phyloP scores from a whole-genome alignment of 2,888 invertebrate genomes.

The Ormyrus nitidulus region DNA sequence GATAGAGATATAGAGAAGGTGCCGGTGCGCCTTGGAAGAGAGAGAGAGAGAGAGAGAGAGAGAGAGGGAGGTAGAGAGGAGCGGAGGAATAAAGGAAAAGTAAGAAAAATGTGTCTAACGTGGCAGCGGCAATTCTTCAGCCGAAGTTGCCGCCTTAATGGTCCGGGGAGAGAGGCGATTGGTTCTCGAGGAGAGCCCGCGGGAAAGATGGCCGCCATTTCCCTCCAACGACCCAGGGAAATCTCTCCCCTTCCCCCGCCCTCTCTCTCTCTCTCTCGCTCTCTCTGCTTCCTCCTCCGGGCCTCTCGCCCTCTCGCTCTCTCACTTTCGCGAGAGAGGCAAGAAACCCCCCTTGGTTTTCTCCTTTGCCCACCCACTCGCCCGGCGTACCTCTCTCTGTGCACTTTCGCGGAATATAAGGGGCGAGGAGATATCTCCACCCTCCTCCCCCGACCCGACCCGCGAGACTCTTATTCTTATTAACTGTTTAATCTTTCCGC shows the following conservation, averaged over 20 bases:
- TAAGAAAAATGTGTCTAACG: slow-evolving; percentile 76
- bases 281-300: not conserved
- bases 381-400: slow-evolving; percentile 37
- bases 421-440: slow-evolving; percentile 51
- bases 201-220: slow-evolving; percentile 76
- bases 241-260: slow-evolving; percentile 65
- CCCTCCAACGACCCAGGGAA: slow-evolving; percentile 75
- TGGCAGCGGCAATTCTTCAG: slow-evolving; percentile 75
- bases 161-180: slow-evolving; percentile 72
- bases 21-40: not conserved
- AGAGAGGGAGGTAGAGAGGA: slow-evolving; percentile 12
- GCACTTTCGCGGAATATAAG: slow-evolving; percentile 60
- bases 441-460: slow-evolving; percentile 53
- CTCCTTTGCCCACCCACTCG: slow-evolving; percentile 29
- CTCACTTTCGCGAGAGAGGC: slow-evolving; percentile 43
- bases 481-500: slow-evolving; percentile 76
- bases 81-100: slow-evolving; percentile 74
- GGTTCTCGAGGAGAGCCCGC: slow-evolving; percentile 74
- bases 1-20: slow-evolving; percentile 32
- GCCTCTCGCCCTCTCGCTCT: not conserved
- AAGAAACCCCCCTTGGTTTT: slow-evolving; percentile 53
- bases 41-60: slow-evolving; percentile 22
- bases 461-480: slow-evolving; percentile 75
- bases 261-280: slow-evolving; percentile 34
- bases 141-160: slow-evolving; percentile 75